Percentiles rank a stretch among this genome's conserved stretches.
These are phyloP conservation scores for Tinamus guttatus DNA, from an alignment of 2,113 vertebrate species.

Conservation along the genomic window DNA sequence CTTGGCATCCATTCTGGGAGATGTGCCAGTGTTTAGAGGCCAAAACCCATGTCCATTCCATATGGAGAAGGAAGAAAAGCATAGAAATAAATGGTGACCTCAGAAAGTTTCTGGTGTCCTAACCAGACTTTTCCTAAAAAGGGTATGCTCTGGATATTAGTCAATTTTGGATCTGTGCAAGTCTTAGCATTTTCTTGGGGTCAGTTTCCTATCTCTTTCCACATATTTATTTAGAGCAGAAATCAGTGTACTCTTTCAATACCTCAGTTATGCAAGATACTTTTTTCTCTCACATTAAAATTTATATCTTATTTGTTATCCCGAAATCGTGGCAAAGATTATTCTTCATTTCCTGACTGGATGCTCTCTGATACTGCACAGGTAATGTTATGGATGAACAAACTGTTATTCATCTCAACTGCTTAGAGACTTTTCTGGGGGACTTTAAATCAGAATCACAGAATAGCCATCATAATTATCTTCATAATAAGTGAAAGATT, in stretches of 20 bases:
- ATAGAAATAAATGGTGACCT: constrained; percentile 37
- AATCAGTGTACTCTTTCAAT: constrained; percentile 30
- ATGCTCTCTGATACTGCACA: constrained; percentile 40
- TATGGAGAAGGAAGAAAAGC: constrained; percentile 45
- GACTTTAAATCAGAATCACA: constrained; percentile 33
- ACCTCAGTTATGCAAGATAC: constrained; percentile 56
- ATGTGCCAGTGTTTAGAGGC: constrained; percentile 54
- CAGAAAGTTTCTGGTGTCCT: constrained; percentile 45
- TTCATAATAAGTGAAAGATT: background rate
- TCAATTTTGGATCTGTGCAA: background rate
- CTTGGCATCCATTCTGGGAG: constrained; percentile 55
- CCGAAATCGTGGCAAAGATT: constrained; percentile 63
- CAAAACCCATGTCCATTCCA: constrained; percentile 56
- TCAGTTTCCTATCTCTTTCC: constrained; percentile 24
- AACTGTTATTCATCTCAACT: constrained; percentile 13
- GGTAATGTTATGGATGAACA: constrained; percentile 50
- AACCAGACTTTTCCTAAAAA: constrained; percentile 22
- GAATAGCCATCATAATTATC: background rate
- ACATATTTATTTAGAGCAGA: constrained; percentile 25
- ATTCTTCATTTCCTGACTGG: constrained; percentile 68
- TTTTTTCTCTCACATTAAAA: constrained; percentile 62
- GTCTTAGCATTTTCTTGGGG: background rate
- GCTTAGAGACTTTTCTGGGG: background rate
- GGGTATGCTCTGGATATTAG: background rate
- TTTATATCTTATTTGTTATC: constrained; percentile 67